Evolutionary conservation across 1,140 invertebrate genomes (phyloP).

Genomic region (Scaptomyza graminum): DNA sequence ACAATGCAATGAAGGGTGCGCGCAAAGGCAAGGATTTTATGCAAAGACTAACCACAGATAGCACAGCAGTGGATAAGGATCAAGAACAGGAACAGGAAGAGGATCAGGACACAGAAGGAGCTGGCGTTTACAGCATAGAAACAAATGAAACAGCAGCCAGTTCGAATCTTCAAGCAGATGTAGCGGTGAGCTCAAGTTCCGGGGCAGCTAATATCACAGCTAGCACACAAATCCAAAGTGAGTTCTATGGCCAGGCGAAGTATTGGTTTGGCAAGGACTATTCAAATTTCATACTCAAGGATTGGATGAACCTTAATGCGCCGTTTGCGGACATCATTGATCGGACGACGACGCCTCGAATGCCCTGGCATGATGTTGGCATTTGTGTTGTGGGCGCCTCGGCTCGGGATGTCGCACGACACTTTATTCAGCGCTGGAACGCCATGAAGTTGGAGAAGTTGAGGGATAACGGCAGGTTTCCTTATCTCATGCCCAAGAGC

Average conservation of each 20-base stretch:
- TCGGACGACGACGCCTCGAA: conserved; percentile 93
- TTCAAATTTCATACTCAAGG: conserved; percentile 98
- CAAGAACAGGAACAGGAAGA: conserved; percentile 5
- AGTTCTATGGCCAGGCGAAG: conserved; percentile 88
- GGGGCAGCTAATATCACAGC: conserved; percentile 45
- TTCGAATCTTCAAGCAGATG: not conserved
- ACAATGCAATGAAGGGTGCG: conserved; percentile 86
- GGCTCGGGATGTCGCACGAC: conserved; percentile 95
- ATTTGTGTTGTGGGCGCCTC: conserved; percentile 92
- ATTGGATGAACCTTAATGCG: conserved; percentile 95
- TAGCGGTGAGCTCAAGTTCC: not conserved
- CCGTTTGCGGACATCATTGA: conserved; percentile 96
- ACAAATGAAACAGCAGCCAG: not conserved
- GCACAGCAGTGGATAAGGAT: conserved; percentile 5
- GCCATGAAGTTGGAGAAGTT: conserved; percentile 93
- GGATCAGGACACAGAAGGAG: conserved; percentile 74
- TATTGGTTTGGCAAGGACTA: conserved; percentile 99
- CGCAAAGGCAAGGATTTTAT: conserved; percentile 86
- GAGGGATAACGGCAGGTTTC: conserved; percentile 86
- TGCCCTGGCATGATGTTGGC: conserved; percentile 99
- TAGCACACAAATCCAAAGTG: conserved; percentile 68
- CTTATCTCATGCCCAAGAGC: conserved; percentile 95
- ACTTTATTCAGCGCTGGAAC: conserved; percentile 99
- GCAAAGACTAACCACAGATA: conserved; percentile 86
- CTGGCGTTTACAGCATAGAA: conserved; percentile 78